Conservation (phyloP, 2,113 vertebrate genomes). For the Tinamus guttatus region DNA sequence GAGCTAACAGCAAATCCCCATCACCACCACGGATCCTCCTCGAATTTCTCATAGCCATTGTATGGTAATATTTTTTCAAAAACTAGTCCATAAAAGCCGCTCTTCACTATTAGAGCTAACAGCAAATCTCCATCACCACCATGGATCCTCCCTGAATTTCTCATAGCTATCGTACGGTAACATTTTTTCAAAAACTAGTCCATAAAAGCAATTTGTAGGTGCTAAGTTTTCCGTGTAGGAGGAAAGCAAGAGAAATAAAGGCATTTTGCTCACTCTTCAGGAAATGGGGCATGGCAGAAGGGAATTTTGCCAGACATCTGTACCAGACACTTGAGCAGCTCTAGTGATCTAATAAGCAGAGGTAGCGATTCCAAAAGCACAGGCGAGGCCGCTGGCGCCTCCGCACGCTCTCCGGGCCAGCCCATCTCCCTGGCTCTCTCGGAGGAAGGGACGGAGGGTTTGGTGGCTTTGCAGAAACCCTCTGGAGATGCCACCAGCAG, state of each 20-base stretch:
- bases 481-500: conserved; percentile 5
- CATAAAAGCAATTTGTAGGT: not conserved
- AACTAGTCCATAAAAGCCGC: no score
- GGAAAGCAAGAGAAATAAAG: not conserved
- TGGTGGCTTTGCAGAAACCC: not conserved
- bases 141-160: not conserved
- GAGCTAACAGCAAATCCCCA: not conserved
- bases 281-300: not conserved
- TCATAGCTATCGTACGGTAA: fast-evolving
- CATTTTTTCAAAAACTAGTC: not conserved
- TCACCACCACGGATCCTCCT: not conserved
- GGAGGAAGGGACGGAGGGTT: not conserved
- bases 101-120: no score
- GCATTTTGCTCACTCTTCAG: not conserved
- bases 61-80: no score
- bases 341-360: not conserved
- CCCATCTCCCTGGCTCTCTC: not conserved
- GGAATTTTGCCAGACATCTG: not conserved
- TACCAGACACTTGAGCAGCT: not conserved
- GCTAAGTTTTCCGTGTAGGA: not conserved
- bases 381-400: not conserved
- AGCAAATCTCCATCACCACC: not conserved
- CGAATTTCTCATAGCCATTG: not conserved
- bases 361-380: not conserved
- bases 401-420: not conserved